Evolutionary conservation across 2,113 vertebrate genomes (phyloP).

Genomic region (Eptesicus fuscus): DNA sequence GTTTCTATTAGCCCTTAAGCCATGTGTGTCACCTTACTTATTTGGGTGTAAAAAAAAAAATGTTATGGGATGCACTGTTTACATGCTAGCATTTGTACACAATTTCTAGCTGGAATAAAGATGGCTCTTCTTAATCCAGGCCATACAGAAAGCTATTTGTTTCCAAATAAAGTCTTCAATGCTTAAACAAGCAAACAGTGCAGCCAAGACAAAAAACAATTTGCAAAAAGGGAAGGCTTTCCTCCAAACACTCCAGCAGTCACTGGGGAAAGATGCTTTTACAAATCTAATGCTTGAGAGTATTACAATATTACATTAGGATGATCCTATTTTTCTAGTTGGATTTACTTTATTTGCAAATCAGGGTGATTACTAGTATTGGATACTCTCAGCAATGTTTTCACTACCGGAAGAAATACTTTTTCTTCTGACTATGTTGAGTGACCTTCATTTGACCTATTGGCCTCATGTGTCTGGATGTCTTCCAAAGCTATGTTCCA

Average conservation of each 20-base stretch:
- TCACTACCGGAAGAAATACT: not conserved
- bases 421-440: conserved; percentile 33
- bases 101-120: conserved; percentile 51
- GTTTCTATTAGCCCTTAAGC: conserved; percentile 80
- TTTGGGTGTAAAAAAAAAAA: conserved; percentile 67
- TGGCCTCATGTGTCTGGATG: not conserved
- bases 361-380: conserved; percentile 40
- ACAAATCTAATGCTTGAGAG: conserved; percentile 47
- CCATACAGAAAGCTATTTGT: conserved; percentile 67
- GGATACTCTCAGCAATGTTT: conserved; percentile 30
- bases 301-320: conserved; percentile 64
- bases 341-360: conserved; percentile 57
- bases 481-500: conserved; percentile 28
- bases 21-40: conserved; percentile 79
- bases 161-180: conserved; percentile 67
- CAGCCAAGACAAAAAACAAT: conserved; percentile 63
- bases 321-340: conserved; percentile 62
- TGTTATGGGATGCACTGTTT: conserved; percentile 66
- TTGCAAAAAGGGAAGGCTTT: conserved; percentile 41
- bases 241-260: conserved; percentile 50
- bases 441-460: conserved; percentile 51
- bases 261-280: conserved; percentile 53
- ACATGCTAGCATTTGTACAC: conserved; percentile 52
- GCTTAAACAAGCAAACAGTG: conserved; percentile 68
- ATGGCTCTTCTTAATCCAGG: conserved; percentile 43